Evolutionary conservation across 2,113 vertebrate species (phyloP), one percentile per base, ranked within the genome.

Genomic region (Macquaria australasica): DNA sequence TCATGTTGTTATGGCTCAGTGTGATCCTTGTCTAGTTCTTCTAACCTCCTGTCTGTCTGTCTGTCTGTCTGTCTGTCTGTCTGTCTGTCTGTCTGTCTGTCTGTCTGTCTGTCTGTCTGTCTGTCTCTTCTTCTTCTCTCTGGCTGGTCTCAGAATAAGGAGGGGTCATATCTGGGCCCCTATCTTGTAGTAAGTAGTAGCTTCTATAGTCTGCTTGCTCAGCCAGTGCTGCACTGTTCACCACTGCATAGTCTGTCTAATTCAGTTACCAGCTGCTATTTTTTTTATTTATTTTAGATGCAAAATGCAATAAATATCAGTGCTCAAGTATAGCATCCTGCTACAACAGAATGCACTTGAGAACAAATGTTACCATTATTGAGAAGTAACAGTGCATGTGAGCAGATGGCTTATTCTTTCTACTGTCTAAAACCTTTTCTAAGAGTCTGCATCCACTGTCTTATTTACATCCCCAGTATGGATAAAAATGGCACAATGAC

Each of bases 401-500:
- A 81, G 55, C 58, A 41, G 16, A 56, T 9, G 28, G 23, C 41
- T 79, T 59, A 28, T 63, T 23, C 16, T 45, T 31, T n/a, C 14
- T 62, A 3, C 31, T 25, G 11, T 37, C 14, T 45, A 4, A 73
- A 71, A 53, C 34, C 16, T 11, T 78, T 37, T 18, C 0, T 78
- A 45, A 75, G 21, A 25, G 31, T 16, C 16, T 58, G 7, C 21
- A 15, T 73, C 23, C 0, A 0, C 1, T 74, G 9, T 63, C 8
- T 71, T 64, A 50, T 73, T 73, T 69, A 8, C 43, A 34, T 88
- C 69, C 84, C 41, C 90, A 99, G 98, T 89, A 99, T 99, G 98
- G 98, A 99, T 87, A 98, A 97, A 87, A 98, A 98, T 0, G 98
- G 98, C 37, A 99, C 97, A 0, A 99, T 99, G 98, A 99, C 97